Evolutionary conservation across 2,888 invertebrate genomes (phyloP).

Genomic region (Seira musarum): DNA sequence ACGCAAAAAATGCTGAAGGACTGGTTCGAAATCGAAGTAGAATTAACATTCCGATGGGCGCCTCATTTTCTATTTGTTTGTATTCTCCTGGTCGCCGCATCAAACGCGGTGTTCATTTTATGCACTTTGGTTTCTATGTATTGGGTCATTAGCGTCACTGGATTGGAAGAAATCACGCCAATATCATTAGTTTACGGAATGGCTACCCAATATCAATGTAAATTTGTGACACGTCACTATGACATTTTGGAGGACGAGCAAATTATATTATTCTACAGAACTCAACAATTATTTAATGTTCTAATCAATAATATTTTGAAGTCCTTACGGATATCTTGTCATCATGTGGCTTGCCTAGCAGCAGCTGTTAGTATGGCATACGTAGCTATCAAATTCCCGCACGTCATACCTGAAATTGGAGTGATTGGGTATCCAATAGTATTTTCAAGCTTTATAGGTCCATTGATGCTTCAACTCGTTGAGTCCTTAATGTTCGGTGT

Average conservation of each 20-base stretch:
- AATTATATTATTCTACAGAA: conserved; percentile 21
- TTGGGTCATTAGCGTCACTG: too few species aligned
- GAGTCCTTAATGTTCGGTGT: conserved; percentile 16
- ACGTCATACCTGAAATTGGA: not conserved
- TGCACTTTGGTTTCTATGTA: not conserved
- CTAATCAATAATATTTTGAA: conserved; percentile 23
- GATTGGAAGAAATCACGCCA: not conserved
- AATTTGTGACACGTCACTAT: not conserved
- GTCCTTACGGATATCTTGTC: not conserved
- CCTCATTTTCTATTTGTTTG: not conserved
- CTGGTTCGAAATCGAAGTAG: not conserved
- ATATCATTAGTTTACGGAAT: too few species aligned
- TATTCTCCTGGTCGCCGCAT: not conserved
- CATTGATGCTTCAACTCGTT: too few species aligned
- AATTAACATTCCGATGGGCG: not conserved
- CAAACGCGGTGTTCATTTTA: conserved; percentile 4
- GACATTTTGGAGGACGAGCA: conserved; percentile 20
- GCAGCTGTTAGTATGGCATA: not conserved
- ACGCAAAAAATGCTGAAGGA: not conserved
- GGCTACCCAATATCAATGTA: not conserved
- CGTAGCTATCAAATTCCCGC: conserved; percentile 25
- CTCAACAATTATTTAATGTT: conserved; percentile 6
- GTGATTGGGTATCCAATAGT: conserved; percentile 1
- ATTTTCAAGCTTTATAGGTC: not conserved
- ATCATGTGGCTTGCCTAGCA: conserved; percentile 19